Base-by-base conservation (phyloP, 53 echinoderm and acorn worm genomes). In the Apostichopus leukothele region DNA sequence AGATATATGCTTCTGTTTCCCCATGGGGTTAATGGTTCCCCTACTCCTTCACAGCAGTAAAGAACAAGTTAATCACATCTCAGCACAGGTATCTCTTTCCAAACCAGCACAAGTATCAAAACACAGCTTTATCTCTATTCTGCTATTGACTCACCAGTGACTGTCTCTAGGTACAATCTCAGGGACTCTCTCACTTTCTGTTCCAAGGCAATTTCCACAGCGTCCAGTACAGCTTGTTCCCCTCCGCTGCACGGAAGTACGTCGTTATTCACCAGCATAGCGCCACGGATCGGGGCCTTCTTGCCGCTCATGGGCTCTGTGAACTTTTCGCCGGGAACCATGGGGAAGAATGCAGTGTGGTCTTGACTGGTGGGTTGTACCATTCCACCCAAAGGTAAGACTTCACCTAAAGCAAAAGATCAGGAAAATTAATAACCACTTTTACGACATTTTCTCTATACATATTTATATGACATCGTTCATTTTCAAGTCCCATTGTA, bases 341-440 rank as follows among this genome's bases (percentile, higher is more conserved):
- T 94, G 73, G 99, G 94, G 57, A 92, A 63, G 92, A 90, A 94
- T 60, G 96, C 95, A 20, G 92, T 93, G 88, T 96, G 93, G 89
- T 83, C 87, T 25, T 91, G 86, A 84, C 93, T 88, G 76, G 86
- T 84, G 0, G 93, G 88, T 78, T 96, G 93, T n/a, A 86, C 78
- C 60, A 96, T 93, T 14, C 99, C 99, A 73, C 99, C 99, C 1
- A 98, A 75, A 11, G 99, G 99, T 55, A 96, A 91, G 27, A 94
- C 95, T 88, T 98, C 99, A 76, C 99, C 99, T 96, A 83, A 5
- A 39, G 25, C 8, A 60, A 5, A 20, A 20, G 13, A 75, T 39
- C 39, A 39, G 39, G 39, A 39, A 39, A 39, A 39, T 39, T 0
- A 39, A 39, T 39, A 39, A 39, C 39, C 39, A 39, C 39, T 39